A percentile compares a stretch with the other conserved stretches of the same genome.
These are phyloP conservation scores for Tursiops truncatus DNA, from an alignment of 2,113 vertebrate genomes.

Conservation along the genomic window DNA sequence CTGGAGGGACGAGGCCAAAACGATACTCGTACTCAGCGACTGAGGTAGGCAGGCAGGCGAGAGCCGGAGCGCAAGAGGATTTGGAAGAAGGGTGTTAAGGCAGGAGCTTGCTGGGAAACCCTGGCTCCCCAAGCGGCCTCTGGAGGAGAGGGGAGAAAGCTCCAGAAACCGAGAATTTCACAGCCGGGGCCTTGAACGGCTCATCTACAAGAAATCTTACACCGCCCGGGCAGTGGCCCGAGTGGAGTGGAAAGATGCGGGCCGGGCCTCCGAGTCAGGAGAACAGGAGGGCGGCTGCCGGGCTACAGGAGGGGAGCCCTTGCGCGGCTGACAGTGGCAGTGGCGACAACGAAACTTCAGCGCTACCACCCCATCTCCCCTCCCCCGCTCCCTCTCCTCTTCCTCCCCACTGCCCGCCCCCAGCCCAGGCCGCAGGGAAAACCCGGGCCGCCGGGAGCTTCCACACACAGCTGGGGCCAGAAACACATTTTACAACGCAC, in stretches of 20 bases:
- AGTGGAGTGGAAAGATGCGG: neutral
- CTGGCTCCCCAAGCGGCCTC: neutral
- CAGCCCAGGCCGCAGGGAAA: neutral
- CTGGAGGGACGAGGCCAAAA: neutral
- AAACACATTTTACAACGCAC: accelerated
- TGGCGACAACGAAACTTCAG: neutral
- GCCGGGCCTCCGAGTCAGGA: neutral
- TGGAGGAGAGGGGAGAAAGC: accelerated
- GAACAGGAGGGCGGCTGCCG: too few relatives aligned
- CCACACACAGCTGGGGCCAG: too few relatives aligned
- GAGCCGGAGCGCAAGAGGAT: neutral
- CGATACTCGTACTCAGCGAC: neutral
- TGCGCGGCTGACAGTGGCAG: neutral
- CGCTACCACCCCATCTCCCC: accelerated
- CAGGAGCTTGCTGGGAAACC: neutral
- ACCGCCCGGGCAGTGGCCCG: neutral
- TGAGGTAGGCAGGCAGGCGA: neutral
- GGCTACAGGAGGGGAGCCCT: too few relatives aligned
- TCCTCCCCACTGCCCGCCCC: too few relatives aligned
- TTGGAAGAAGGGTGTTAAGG: neutral
- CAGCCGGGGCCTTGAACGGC: neutral
- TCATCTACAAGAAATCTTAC: neutral
- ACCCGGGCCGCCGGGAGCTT: neutral
- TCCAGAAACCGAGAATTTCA: neutral
- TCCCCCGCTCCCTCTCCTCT: neutral